These are phyloP conservation scores for Morinoia aosen DNA, from an alignment of 2,888 invertebrate species.

Conservation along the genomic window DNA sequence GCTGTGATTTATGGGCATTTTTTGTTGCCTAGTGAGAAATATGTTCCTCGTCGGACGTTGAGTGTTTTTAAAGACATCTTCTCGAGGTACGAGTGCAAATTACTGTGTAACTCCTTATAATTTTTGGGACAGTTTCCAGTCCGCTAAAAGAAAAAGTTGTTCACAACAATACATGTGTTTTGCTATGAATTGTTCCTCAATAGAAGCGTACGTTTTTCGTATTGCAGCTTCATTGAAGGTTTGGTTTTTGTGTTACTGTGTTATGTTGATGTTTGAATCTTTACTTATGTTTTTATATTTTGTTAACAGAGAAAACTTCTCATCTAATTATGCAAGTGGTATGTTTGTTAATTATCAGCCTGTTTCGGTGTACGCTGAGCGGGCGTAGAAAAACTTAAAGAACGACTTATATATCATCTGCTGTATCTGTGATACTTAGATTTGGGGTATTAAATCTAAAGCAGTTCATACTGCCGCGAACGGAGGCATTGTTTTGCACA, in stretches of 20 bases:
- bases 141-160: not conserved
- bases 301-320: not conserved
- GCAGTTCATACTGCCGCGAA: too few species aligned
- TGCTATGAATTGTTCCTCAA: not conserved
- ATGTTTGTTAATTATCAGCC: not conserved
- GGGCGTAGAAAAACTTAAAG: not conserved
- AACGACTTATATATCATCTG: too few species aligned
- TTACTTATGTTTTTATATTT: not conserved
- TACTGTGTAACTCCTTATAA: not conserved
- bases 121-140: not conserved
- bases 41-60: not conserved
- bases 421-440: too few species aligned
- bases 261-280: not conserved
- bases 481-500: too few species aligned
- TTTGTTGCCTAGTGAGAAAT: not conserved
- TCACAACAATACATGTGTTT: not conserved
- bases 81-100: not conserved
- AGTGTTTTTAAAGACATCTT: conserved; percentile 4
- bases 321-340: not conserved
- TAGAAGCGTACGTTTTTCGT: not conserved
- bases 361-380: not conserved
- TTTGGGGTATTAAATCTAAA: too few species aligned
- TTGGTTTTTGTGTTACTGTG: not conserved
- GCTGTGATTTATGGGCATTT: not conserved
- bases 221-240: not conserved